Percentiles rank a stretch among this genome's conserved stretches.
Evolutionary conservation across 2,888 invertebrate genomes (phyloP).

Genomic region (Thymelicus lineola): DNA sequence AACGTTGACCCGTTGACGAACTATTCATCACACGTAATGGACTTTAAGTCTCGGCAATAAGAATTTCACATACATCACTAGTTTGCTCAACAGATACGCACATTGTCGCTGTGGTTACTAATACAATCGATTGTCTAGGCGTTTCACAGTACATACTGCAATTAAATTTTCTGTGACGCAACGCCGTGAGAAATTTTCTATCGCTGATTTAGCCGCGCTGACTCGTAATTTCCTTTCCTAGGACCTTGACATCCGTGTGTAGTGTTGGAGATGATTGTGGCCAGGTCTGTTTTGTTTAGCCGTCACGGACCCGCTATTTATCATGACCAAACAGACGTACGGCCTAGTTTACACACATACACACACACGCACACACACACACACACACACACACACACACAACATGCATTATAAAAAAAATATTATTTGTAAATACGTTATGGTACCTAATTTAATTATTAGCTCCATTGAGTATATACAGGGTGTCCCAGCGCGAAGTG

Average conservation of each 20-base stretch:
- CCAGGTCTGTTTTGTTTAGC: too few species aligned
- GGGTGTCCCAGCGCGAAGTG: too few species aligned
- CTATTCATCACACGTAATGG: slow-evolving; percentile 50
- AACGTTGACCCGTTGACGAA: slow-evolving; percentile 44
- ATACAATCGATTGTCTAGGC: slow-evolving; percentile 38
- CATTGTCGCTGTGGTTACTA: slow-evolving; percentile 45
- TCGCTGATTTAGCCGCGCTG: slow-evolving; percentile 12
- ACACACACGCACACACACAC: too few species aligned
- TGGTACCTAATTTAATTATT: too few species aligned
- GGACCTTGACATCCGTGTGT: slow-evolving; percentile 17
- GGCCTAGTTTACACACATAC: too few species aligned
- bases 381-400: too few species aligned
- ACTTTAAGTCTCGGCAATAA: slow-evolving; percentile 54
- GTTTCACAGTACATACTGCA: slow-evolving; percentile 34
- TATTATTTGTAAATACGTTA: too few species aligned
- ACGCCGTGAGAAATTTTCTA: slow-evolving; percentile 26
- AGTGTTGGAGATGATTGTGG: not conserved
- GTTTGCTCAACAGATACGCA: slow-evolving; percentile 51
- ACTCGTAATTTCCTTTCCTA: slow-evolving; percentile 24
- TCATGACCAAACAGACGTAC: too few species aligned
- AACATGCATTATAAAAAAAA: too few species aligned
- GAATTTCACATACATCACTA: slow-evolving; percentile 49
- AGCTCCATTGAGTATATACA: too few species aligned
- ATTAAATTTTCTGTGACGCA: slow-evolving; percentile 35
- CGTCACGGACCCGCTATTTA: too few species aligned